phyloP scores from a whole-genome alignment of 2,113 vertebrate species.

The Struthidea cinerea region DNA sequence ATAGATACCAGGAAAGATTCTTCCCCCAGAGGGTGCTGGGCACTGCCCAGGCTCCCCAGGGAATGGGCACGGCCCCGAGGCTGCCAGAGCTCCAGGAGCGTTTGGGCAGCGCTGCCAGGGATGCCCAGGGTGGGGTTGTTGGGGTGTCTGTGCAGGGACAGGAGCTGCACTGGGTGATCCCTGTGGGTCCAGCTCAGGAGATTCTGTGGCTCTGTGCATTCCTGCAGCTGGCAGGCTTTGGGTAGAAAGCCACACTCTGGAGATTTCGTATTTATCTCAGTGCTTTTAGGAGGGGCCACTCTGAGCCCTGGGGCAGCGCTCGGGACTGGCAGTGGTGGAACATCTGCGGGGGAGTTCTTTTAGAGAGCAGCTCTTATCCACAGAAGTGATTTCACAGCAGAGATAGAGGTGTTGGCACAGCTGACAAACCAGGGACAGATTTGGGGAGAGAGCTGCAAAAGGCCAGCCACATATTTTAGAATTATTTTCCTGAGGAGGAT shows the following conservation, averaged over 20 bases:
- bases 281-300: background rate
- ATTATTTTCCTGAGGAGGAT: background rate
- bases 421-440: background rate
- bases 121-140: background rate
- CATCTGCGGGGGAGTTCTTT: background rate
- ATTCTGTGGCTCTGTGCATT: background rate
- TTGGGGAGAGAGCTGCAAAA: background rate
- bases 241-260: background rate
- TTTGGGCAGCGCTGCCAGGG: background rate
- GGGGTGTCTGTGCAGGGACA: background rate
- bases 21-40: background rate
- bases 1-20: background rate
- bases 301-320: rapidly evolving
- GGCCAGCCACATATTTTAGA: background rate
- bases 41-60: background rate
- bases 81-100: background rate
- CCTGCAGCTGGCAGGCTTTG: background rate
- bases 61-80: background rate
- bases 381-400: background rate
- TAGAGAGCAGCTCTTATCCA: background rate
- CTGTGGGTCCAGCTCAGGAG: background rate
- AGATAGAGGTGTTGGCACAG: background rate
- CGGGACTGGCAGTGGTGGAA: background rate
- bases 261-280: background rate
- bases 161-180: rapidly evolving